Evolutionary conservation across 2,797 vertebrate species (phyloP).

Genomic region (Mormyrops boulengeri): DNA sequence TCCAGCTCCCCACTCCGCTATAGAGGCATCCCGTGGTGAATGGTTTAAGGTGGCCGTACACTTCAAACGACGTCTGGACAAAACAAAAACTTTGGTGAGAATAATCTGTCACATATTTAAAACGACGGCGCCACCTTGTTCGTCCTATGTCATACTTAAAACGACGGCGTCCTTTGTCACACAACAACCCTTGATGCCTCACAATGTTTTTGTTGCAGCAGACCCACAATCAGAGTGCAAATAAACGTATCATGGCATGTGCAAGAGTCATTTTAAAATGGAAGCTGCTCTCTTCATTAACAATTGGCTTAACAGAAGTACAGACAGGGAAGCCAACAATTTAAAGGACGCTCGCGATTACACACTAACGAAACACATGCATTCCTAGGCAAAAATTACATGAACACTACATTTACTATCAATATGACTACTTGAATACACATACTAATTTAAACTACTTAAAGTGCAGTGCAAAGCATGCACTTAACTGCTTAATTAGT

Average conservation of each 20-base stretch:
- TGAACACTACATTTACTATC: not conserved
- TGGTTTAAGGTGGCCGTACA: not conserved
- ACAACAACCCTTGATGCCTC: no score
- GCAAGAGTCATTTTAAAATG: no score
- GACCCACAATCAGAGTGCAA: no score
- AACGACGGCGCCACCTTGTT: no score
- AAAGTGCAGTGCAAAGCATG: no score
- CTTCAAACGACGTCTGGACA: not conserved
- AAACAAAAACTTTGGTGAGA: not conserved
- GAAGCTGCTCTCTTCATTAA: no score
- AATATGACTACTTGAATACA: no score
- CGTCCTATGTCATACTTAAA: no score
- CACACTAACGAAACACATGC: not conserved
- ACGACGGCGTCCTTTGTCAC: no score
- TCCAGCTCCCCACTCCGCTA: not conserved
- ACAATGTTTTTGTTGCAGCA: no score
- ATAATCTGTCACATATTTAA: no score
- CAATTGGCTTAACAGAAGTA: not conserved
- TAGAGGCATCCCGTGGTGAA: not conserved
- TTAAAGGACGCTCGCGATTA: not conserved
- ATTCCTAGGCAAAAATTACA: not conserved
- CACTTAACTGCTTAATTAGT: not conserved
- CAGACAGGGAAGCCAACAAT: not conserved
- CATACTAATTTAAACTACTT: no score
- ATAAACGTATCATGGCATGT: not conserved